Evolutionary conservation across 2,797 vertebrate species (phyloP), one percentile per base, ranked within the genome.

Genomic region (Xerus rutilus): DNA sequence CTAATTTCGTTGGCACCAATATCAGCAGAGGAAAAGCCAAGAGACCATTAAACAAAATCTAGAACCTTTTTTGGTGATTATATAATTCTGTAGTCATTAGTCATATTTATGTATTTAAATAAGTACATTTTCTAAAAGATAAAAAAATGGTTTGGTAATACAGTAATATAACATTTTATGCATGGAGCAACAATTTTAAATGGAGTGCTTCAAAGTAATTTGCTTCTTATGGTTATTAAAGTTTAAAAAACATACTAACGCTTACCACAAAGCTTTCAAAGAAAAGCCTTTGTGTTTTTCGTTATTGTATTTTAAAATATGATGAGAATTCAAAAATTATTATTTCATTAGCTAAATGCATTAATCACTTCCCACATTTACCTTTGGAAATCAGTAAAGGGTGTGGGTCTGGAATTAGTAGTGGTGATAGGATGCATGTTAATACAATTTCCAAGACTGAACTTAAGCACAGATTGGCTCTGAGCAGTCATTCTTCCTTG

Each of bases 1-100:
- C 98, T 97, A 96, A 94, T 98, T 98, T 98, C 96, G 97, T 98
- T 98, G 98, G 98, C 87, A 49, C 96, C 95, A 77, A 32, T 93
- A 97, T 81, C 90, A 90, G 93, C 96, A 92, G 97, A 98, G 97
- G 96, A 97, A 97, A 98, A 98, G 87, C 94, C 95, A 97, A 97
- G 64, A 70, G 85, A 89, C 97, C 93, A 52, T 98, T 97, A 87
- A 96, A 88, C 97, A 98, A 96, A 97, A 12, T 95, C 67, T 96
- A 90, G 81, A 97, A 97, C 76, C 85, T 97, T 97, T 92, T 86
- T 23, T 97, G 79, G 57, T 72, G 78, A 95, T 98, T 98, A 97
- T 77, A 62, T 98, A 98, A 98, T 97, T 96, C 89, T 65, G 90
- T 85, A 96, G 97, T 96, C 62, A 30, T 73, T 94, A 89, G 96